Evolutionary conservation across 1,140 invertebrate species (phyloP).

Genomic region (Papilio helenus): DNA sequence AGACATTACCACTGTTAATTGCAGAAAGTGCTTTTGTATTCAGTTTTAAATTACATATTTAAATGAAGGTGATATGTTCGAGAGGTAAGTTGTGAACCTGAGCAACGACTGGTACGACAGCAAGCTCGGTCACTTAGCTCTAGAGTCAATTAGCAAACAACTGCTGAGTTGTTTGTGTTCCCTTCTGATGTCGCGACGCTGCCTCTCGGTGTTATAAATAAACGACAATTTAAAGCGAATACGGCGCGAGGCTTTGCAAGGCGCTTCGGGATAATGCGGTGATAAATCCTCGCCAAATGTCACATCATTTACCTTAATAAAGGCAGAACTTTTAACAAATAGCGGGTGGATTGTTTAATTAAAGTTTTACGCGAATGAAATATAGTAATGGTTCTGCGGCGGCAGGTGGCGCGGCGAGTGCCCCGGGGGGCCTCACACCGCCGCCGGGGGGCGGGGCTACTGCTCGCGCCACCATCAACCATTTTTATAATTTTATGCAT

Average conservation of each 20-base stretch:
- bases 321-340: neutral
- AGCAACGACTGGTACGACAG: neutral
- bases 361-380: constrained; percentile 22
- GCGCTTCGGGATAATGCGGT: neutral
- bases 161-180: neutral
- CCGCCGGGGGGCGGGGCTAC: neutral
- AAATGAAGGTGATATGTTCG: neutral
- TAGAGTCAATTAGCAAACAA: constrained; percentile 17
- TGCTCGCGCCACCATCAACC: neutral
- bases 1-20: too few relatives aligned
- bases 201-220: neutral
- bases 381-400: constrained; percentile 8
- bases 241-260: neutral
- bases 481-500: constrained; percentile 16
- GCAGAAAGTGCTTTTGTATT: constrained; percentile 9
- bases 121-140: neutral
- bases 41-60: neutral
- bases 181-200: neutral
- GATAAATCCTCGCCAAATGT: constrained; percentile 1
- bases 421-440: neutral
- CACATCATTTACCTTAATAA: constrained; percentile 17
- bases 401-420: constrained; percentile 7
- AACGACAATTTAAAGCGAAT: constrained; percentile 4
- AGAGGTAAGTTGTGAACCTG: neutral
- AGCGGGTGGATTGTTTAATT: constrained; percentile 20